Percentiles rank a stretch among this genome's conserved stretches.
Evolutionary conservation across 2,888 invertebrate species (phyloP).

Genomic region (Esperia sulphurella): DNA sequence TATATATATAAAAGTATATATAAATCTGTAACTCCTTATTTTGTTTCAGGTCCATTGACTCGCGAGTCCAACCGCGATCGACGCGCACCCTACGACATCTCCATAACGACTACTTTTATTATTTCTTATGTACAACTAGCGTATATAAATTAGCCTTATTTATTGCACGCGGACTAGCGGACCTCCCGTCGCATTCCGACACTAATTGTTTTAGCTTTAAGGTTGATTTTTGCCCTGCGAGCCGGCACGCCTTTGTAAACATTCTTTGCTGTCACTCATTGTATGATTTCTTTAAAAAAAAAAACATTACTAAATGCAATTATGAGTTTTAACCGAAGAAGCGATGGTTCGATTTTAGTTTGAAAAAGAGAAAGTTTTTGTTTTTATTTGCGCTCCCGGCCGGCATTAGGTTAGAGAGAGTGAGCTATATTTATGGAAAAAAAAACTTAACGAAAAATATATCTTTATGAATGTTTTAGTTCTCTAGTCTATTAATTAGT

Average conservation of each 20-base stretch:
- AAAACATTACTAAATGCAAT: neutral
- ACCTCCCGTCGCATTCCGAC: slow-evolving; percentile 67
- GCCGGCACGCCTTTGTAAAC: slow-evolving; percentile 39
- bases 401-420: slow-evolving; percentile 39
- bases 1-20: too few species aligned
- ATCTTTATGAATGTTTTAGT: slow-evolving; percentile 61
- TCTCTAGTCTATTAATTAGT: slow-evolving; percentile 75
- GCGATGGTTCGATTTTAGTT: slow-evolving; percentile 57
- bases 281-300: neutral
- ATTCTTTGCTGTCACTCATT: slow-evolving; percentile 9
- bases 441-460: slow-evolving; percentile 38
- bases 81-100: slow-evolving; percentile 35
- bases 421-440: slow-evolving; percentile 49
- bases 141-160: slow-evolving; percentile 60
- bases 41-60: slow-evolving; percentile 48
- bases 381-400: slow-evolving; percentile 37
- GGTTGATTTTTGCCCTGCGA: slow-evolving; percentile 60
- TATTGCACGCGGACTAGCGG: slow-evolving; percentile 62
- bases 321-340: slow-evolving; percentile 28
- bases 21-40: too few species aligned
- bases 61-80: slow-evolving; percentile 28
- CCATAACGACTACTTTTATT: slow-evolving; percentile 45
- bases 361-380: slow-evolving; percentile 37
- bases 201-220: slow-evolving; percentile 63
- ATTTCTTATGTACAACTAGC: slow-evolving; percentile 50